Conservation (phyloP, 2,113 vertebrate genomes). For the Mungos mungo region DNA sequence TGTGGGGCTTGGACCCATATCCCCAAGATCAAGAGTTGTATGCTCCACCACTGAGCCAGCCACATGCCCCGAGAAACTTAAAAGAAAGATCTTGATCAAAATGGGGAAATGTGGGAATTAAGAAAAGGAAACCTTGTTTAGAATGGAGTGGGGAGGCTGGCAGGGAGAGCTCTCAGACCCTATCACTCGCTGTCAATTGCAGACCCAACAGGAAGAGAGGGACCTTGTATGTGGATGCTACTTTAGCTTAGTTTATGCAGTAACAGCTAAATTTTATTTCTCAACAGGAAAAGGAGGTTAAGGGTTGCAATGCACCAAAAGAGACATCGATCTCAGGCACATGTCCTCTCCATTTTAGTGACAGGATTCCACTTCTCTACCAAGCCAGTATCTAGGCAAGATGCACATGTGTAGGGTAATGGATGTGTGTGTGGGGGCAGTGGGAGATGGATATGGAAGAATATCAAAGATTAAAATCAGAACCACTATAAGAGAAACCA, state of each 20-base stretch:
- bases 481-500: neutral
- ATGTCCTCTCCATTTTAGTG: neutral
- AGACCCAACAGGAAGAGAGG: too few species aligned
- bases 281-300: neutral
- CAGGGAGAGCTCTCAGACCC: too few species aligned
- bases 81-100: neutral
- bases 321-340: neutral
- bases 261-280: neutral
- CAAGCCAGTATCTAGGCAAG: neutral
- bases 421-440: neutral
- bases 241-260: neutral
- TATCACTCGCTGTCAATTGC: too few species aligned
- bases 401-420: neutral
- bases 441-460: neutral
- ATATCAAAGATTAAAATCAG: neutral
- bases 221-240: too few species aligned
- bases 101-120: neutral
- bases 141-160: too few species aligned
- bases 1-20: too few species aligned
- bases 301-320: conserved; percentile 73
- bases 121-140: too few species aligned
- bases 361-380: neutral
- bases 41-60: too few species aligned
- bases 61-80: too few species aligned
- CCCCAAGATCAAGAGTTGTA: too few species aligned